Evolutionary conservation across 1,140 invertebrate genomes (phyloP), one percentile per base, ranked within the genome.

Genomic region (Drosophila albomicans): DNA sequence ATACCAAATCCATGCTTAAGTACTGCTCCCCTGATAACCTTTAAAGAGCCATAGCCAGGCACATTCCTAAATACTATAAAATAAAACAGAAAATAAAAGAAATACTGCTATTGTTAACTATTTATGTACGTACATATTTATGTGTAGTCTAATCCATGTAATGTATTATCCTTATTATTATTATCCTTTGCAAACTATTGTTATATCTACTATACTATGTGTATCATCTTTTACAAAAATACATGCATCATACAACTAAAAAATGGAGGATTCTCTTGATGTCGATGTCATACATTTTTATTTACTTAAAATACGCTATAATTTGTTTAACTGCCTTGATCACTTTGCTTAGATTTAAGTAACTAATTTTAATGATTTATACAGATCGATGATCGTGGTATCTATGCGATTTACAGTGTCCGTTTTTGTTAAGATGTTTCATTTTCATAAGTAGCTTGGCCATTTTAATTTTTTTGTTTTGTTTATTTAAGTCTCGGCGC

Each of bases 1-100:
- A 94, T 77, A 92, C 92, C 28, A 91, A 92, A 86, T 84, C 91
- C 38, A 90, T 93, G 80, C 71, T 92, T 49, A 89, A 92, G 57
- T 93, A 91, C 54, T 84, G 85, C 57, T 89, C 91, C 10, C 88
- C 85, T 7, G 91, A 92, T 32, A 92, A 92, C 52, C 79, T 90
- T 41, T 92, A 90, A 78, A 32, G 11, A 8, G 35, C 35, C 35
- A 38, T 7, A 38, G 7, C 30, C 15, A 51, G 7, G 6, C n/a
- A 45, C 32, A 71, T 75, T 63, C 73, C 59, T 58, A 64, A 45
- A 56, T 49, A 51, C 61, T 74, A 28, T 56, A 77, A 56, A 57
- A n/a, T 66, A 66, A 10, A 38, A 38, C 7, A 38, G 35, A 38
- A 11, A 43, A 43, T 7, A 13, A 43, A 43, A 8, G 10, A 41